Conservation (phyloP, 2,797 vertebrate species). For the Spinibarbus caldwelli region DNA sequence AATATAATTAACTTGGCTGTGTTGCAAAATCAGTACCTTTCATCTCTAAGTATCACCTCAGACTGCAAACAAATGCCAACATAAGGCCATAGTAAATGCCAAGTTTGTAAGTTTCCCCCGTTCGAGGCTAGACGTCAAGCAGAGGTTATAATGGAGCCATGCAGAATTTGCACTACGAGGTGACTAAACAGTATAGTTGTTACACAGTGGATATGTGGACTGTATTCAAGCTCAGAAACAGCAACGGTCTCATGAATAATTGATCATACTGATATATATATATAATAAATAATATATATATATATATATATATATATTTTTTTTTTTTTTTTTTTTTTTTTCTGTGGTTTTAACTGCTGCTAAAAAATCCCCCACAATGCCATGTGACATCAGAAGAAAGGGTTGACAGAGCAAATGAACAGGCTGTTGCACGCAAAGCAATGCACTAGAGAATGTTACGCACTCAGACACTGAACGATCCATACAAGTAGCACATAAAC, state of each 20-base stretch:
- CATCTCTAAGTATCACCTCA: conserved; percentile 1
- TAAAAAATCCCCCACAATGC: conserved; percentile 29
- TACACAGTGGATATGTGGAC: conserved; percentile 34
- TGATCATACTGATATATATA: conserved; percentile 22
- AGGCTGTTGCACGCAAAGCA: neutral
- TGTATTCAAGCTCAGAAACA: conserved; percentile 36
- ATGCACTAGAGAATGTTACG: neutral
- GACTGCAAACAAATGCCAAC: conserved; percentile 35
- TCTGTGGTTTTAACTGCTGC: conserved; percentile 42
- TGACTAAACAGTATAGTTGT: conserved; percentile 37
- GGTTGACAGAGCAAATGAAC: conserved; percentile 4
- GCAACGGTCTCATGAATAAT: conserved; percentile 53
- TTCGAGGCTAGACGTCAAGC: neutral
- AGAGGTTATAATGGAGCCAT: conserved; percentile 25
- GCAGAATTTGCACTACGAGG: conserved; percentile 39
- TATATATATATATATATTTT: too few relatives aligned
- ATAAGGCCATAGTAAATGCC: conserved; percentile 32
- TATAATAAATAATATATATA: too few relatives aligned
- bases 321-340: too few relatives aligned
- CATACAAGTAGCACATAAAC: neutral
- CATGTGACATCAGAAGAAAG: conserved; percentile 14
- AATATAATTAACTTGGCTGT: conserved; percentile 27
- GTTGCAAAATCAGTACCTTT: conserved; percentile 28
- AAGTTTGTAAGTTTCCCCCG: neutral
- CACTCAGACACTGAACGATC: neutral